Evolutionary conservation across 2,888 invertebrate species (phyloP).

Genomic region (Deroplatys truncata): DNA sequence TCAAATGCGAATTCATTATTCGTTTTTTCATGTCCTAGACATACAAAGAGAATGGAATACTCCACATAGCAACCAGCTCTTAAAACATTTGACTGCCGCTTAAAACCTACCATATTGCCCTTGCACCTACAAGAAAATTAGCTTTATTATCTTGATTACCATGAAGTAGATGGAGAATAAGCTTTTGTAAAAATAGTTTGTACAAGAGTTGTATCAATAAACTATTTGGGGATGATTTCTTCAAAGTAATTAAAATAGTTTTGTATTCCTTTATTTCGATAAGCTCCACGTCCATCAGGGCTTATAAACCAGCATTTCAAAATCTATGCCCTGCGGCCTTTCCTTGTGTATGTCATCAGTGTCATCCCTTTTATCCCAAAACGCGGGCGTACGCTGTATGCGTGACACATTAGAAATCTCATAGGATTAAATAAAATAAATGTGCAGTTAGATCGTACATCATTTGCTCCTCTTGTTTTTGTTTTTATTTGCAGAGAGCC

Average conservation of each 20-base stretch:
- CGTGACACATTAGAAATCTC: slow-evolving; percentile 12
- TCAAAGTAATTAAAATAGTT: neutral
- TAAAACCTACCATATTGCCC: no score
- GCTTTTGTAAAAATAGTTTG: no score
- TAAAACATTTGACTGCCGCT: no score
- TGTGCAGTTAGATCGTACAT: neutral
- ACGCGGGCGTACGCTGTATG: neutral
- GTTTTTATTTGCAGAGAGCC: neutral
- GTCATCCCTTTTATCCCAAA: neutral
- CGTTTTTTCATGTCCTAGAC: no score
- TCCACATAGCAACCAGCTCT: no score
- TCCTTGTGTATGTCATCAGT: neutral
- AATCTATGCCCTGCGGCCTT: neutral
- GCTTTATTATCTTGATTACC: no score
- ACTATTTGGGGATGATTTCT: neutral
- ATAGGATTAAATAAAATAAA: slow-evolving; percentile 19
- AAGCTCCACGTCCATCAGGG: neutral
- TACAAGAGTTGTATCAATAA: no score
- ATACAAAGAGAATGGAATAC: no score
- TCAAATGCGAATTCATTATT: no score
- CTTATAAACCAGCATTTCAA: neutral
- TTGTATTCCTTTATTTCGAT: no score
- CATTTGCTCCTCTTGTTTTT: neutral
- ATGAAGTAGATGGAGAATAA: no score
- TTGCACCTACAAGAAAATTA: no score